phyloP scores from a whole-genome alignment of 2,888 invertebrate species.

The Microctonus hyperodae region DNA sequence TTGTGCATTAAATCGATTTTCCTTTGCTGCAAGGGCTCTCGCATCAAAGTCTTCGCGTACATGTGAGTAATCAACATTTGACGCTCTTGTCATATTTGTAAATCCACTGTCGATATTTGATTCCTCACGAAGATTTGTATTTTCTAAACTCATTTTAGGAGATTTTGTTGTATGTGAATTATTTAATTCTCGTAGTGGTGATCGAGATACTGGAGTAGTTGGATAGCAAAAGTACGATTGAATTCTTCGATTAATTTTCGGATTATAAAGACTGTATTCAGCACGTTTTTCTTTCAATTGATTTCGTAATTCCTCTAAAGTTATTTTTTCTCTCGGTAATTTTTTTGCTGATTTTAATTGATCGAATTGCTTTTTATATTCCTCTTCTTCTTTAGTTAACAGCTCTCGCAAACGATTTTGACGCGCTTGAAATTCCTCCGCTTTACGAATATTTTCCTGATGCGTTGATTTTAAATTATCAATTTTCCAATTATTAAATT shows the following conservation, averaged over 20 bases:
- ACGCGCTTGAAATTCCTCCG: constrained; percentile 45
- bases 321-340: constrained; percentile 31
- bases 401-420: constrained; percentile 47
- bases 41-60: background rate
- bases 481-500: constrained; percentile 54
- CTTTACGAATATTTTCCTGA: constrained; percentile 43
- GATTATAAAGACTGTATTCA: constrained; percentile 52
- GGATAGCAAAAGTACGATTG: constrained; percentile 44
- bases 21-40: background rate
- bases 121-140: constrained; percentile 28
- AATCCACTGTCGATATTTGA: background rate
- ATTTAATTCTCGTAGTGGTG: constrained; percentile 29
- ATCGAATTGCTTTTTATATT: constrained; percentile 45
- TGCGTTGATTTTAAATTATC: constrained; percentile 35
- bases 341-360: constrained; percentile 31
- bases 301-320: constrained; percentile 46
- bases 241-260: constrained; percentile 44
- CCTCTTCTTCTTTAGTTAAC: constrained; percentile 48
- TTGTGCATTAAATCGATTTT: constrained; percentile 8
- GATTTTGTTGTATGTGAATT: background rate
- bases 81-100: background rate
- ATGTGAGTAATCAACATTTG: background rate
- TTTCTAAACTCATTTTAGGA: constrained; percentile 28
- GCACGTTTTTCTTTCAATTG: constrained; percentile 48
- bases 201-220: background rate